These are phyloP conservation scores for Neopelma chrysocephalum DNA, from an alignment of 2,797 vertebrate species.

Conservation along the genomic window DNA sequence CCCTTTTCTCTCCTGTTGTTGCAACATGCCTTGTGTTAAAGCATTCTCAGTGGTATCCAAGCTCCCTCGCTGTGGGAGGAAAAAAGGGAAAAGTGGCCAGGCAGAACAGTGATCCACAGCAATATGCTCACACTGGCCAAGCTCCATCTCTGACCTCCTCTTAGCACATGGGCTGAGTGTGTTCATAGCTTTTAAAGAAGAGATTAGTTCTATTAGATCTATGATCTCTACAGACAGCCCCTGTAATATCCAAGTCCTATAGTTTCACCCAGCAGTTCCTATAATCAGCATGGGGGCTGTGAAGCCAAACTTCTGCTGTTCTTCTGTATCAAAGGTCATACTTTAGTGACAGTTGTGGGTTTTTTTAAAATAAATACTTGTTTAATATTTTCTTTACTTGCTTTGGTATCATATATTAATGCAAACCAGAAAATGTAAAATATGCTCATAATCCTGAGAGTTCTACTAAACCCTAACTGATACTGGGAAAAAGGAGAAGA, in stretches of 20 bases:
- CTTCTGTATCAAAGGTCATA: neutral
- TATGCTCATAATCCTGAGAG: neutral
- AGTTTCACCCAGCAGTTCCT: neutral
- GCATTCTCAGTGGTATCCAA: neutral
- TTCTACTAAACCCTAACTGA: conserved; percentile 1
- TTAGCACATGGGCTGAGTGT: neutral
- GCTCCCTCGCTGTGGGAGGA: neutral
- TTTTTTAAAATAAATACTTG: neutral
- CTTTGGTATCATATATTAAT: neutral
- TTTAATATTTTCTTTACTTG: neutral
- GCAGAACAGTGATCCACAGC: neutral
- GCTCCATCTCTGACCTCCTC: neutral
- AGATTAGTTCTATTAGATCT: neutral
- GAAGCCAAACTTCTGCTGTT: neutral
- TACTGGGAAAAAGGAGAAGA: neutral
- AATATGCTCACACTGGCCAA: neutral
- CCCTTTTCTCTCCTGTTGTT: neutral
- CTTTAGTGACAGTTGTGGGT: neutral
- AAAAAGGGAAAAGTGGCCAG: neutral
- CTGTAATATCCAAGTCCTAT: neutral
- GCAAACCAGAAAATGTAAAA: neutral
- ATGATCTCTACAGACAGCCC: neutral
- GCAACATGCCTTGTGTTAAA: neutral
- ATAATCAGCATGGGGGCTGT: neutral
- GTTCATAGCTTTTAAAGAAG: neutral